Evolutionary conservation across 2,797 vertebrate species (phyloP).

Genomic region (Anguilla obscura): DNA sequence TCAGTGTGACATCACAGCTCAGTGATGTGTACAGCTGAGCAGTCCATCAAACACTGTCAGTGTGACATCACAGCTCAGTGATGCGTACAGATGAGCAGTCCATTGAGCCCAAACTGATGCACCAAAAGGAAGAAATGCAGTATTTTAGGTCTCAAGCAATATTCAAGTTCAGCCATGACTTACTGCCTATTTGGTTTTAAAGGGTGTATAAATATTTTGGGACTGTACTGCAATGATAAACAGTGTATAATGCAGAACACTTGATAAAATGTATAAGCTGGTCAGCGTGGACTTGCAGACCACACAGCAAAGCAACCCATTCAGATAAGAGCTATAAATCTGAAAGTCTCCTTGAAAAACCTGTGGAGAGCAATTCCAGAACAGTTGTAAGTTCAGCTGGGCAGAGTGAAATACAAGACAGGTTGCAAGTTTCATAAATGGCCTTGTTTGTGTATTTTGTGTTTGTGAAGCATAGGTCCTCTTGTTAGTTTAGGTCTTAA

Average conservation of each 20-base stretch:
- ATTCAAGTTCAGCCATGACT: not conserved
- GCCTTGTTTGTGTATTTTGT: not conserved
- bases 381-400: not conserved
- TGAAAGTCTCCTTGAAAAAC: not conserved
- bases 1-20: too few relatives aligned
- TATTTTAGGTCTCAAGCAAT: not conserved
- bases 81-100: too few relatives aligned
- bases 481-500: not conserved
- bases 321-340: not conserved
- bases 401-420: not conserved
- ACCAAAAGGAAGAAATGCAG: not conserved
- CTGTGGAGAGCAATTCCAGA: not conserved
- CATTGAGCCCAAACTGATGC: not conserved
- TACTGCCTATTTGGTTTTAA: not conserved
- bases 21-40: too few relatives aligned
- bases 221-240: not conserved
- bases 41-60: too few relatives aligned
- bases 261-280: not conserved
- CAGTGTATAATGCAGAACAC: not conserved
- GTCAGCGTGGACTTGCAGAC: not conserved
- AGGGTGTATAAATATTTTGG: not conserved
- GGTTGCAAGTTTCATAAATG: not conserved
- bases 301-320: not conserved
- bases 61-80: too few relatives aligned
- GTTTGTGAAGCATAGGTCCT: not conserved